A percentile compares a stretch with the other conserved stretches of the same genome.
Conservation (phyloP, 2,113 vertebrate species). For the Sander vitreus region DNA sequence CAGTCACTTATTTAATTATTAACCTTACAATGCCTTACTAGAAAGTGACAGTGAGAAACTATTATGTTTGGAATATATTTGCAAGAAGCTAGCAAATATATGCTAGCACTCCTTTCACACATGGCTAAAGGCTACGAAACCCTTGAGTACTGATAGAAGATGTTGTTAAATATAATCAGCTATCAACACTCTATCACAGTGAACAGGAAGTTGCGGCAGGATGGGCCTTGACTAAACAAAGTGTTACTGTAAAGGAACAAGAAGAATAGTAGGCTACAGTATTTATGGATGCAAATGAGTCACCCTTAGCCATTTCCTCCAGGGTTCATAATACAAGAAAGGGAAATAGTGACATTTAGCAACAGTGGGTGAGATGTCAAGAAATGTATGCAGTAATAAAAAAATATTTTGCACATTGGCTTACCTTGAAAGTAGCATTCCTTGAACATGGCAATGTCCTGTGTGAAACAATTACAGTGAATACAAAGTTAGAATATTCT, state of each 20-base stretch:
- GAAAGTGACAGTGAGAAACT: not conserved
- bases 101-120: no score
- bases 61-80: not conserved
- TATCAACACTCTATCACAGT: not conserved
- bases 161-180: slow-evolving; percentile 19
- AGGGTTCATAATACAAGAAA: slow-evolving; percentile 8
- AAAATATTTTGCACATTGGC: not conserved
- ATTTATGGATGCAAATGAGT: slow-evolving; percentile 26
- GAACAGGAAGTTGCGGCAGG: slow-evolving; percentile 50
- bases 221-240: slow-evolving; percentile 57
- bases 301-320: slow-evolving; percentile 24
- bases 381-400: not conserved
- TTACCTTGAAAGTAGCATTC: slow-evolving; percentile 85
- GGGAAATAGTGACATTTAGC: not conserved
- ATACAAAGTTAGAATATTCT: not conserved
- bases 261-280: slow-evolving; percentile 11
- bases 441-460: slow-evolving; percentile 82
- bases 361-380: not conserved
- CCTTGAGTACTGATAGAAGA: not conserved
- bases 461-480: slow-evolving; percentile 28
- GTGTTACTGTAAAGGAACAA: slow-evolving; percentile 5
- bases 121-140: not conserved
- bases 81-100: no score
- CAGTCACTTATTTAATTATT: not conserved
- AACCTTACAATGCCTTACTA: not conserved